phyloP scores from a whole-genome alignment of 2,113 vertebrate species.

The Rhinoderma darwinii region DNA sequence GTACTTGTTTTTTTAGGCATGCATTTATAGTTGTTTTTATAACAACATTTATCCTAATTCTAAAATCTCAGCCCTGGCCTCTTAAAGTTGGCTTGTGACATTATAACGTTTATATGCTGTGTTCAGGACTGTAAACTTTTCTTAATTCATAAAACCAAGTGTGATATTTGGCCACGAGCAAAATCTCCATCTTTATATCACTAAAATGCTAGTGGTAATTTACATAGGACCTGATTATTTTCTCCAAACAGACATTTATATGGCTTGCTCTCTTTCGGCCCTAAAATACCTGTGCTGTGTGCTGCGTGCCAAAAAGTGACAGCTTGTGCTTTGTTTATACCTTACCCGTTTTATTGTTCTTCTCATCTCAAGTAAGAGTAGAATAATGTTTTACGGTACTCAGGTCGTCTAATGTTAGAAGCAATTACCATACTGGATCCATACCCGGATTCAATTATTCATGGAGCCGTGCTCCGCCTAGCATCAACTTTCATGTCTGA shows the following conservation, averaged over 20 bases:
- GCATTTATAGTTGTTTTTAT: conserved; percentile 41
- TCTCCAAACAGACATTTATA: conserved; percentile 5
- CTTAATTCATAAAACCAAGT: conserved; percentile 31
- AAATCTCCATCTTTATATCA: neutral
- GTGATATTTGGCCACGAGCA: conserved; percentile 46
- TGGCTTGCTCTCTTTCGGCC: neutral
- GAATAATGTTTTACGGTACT: neutral
- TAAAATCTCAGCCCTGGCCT: conserved; percentile 16
- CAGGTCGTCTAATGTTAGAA: neutral
- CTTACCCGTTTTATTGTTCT: neutral
- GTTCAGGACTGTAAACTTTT: conserved; percentile 36
- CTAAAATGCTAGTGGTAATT: conserved; percentile 10
- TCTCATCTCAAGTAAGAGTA: neutral
- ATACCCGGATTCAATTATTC: neutral
- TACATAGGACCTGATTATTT: neutral
- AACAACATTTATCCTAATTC: conserved; percentile 30
- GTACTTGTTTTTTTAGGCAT: conserved; percentile 31
- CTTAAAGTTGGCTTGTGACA: conserved; percentile 33
- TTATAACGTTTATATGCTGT: conserved; percentile 1
- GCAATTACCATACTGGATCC: neutral
- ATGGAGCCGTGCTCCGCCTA: neutral
- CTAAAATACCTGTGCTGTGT: neutral
- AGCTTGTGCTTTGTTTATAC: neutral
- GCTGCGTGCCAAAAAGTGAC: neutral
- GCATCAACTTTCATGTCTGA: neutral